A percentile compares a stretch with the other conserved stretches of the same genome.
phyloP scores from a whole-genome alignment of 2,888 invertebrate species.

The Campaea margaritaria region DNA sequence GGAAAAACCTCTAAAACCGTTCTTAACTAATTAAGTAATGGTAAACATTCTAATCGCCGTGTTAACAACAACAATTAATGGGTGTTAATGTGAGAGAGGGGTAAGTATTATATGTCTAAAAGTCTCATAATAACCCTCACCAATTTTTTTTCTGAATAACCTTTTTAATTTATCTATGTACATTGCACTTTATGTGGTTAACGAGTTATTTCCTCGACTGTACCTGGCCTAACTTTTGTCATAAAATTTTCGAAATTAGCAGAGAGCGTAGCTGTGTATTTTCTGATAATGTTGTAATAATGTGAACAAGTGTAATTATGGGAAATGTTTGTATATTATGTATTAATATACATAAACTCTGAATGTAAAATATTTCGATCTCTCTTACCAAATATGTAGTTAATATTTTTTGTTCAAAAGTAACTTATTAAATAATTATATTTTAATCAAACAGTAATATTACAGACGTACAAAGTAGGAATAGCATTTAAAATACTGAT shows the following conservation, averaged over 20 bases:
- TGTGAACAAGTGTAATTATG: neutral
- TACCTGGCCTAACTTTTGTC: conserved; percentile 15
- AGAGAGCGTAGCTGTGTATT: conserved; percentile 31
- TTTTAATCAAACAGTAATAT: no score
- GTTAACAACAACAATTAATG: no score
- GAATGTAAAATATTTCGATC: conserved; percentile 29
- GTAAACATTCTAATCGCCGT: no score
- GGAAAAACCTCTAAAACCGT: neutral
- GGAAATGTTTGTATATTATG: conserved; percentile 11
- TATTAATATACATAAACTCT: no score
- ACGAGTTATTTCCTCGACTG: conserved; percentile 16
- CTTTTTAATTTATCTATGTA: neutral
- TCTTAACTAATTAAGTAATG: no score
- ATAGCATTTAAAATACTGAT: no score
- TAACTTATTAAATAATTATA: no score
- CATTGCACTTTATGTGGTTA: neutral
- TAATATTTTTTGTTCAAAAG: conserved; percentile 10
- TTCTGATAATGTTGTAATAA: conserved; percentile 36
- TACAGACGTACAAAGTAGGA: no score
- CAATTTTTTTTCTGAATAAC: neutral
- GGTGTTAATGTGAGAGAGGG: no score
- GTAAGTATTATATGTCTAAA: no score
- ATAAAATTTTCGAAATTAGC: conserved; percentile 30
- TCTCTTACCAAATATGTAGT: conserved; percentile 48
- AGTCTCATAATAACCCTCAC: no score